Conservation (phyloP, 2,888 invertebrate genomes). For the Drosophila siamana region DNA sequence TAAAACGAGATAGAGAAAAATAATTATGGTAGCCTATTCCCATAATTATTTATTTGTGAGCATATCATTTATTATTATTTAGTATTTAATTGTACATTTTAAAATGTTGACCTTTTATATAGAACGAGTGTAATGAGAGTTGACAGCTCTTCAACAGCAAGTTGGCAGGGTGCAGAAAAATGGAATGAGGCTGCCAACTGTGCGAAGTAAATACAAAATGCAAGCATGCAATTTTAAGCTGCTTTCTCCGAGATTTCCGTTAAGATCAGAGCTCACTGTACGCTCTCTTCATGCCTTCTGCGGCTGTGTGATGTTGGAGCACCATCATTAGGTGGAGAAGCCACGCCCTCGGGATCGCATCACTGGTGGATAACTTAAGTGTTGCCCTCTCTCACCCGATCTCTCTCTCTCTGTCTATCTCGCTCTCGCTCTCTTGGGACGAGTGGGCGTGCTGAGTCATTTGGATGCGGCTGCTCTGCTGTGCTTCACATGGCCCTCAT, state of each 20-base stretch:
- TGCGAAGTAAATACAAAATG: too few relatives aligned
- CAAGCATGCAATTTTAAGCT: too few relatives aligned
- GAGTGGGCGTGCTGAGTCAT: slow-evolving; percentile 56
- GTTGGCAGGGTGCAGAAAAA: neutral
- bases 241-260: too few relatives aligned
- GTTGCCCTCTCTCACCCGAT: slow-evolving; percentile 5
- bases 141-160: neutral
- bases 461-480: slow-evolving; percentile 13
- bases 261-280: slow-evolving; percentile 19
- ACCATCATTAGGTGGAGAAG: neutral
- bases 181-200: too few relatives aligned
- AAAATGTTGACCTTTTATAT: too few relatives aligned
- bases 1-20: too few relatives aligned
- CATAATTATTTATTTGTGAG: too few relatives aligned
- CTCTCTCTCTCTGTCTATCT: slow-evolving; percentile 2
- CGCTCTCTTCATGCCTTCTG: slow-evolving; percentile 8
- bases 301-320: slow-evolving; percentile 1
- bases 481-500: slow-evolving; percentile 49
- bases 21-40: too few relatives aligned
- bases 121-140: too few relatives aligned
- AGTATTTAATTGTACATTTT: too few relatives aligned
- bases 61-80: too few relatives aligned
- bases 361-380: slow-evolving; percentile 21
- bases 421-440: neutral
- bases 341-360: slow-evolving; percentile 36